These are phyloP conservation scores for Epicampocera succincta DNA, from an alignment of 2,888 invertebrate species.

Conservation along the genomic window DNA sequence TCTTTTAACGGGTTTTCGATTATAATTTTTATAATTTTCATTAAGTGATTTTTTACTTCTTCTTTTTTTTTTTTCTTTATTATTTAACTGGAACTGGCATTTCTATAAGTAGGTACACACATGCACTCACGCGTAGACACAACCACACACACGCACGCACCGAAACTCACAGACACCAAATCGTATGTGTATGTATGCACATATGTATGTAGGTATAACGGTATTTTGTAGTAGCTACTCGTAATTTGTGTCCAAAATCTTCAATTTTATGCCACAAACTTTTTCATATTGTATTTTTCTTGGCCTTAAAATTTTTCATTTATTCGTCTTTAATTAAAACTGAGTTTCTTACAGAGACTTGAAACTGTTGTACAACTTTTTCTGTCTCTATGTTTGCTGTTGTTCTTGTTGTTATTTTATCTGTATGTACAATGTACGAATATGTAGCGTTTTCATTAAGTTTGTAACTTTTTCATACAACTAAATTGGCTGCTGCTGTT, in stretches of 20 bases:
- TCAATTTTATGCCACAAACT: not conserved
- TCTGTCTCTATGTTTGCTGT: not conserved
- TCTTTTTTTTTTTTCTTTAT: conserved; percentile 2
- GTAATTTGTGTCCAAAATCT: not conserved
- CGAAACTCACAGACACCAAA: conserved; percentile 4
- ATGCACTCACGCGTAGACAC: not conserved
- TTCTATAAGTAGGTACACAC: conserved; percentile 19
- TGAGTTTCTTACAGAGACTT: not conserved
- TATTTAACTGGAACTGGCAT: conserved; percentile 24
- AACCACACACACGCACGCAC: conserved; percentile 3
- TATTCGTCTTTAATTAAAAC: not conserved
- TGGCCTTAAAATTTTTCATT: not conserved
- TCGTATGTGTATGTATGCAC: conserved; percentile 1
- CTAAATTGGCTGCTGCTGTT: conserved; percentile 5
- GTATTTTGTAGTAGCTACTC: not conserved
- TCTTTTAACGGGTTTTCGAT: no score
- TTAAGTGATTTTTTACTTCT: not conserved
- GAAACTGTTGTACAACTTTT: conserved; percentile 18
- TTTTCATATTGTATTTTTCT: not conserved
- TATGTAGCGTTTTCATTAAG: conserved; percentile 34
- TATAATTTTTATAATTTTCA: not conserved
- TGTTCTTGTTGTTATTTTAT: not conserved
- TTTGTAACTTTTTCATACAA: conserved; percentile 44
- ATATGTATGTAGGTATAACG: not conserved
- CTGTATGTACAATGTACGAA: conserved; percentile 16